phyloP scores from a whole-genome alignment of 2,888 invertebrate species.

The Lasioglossum figueresi region DNA sequence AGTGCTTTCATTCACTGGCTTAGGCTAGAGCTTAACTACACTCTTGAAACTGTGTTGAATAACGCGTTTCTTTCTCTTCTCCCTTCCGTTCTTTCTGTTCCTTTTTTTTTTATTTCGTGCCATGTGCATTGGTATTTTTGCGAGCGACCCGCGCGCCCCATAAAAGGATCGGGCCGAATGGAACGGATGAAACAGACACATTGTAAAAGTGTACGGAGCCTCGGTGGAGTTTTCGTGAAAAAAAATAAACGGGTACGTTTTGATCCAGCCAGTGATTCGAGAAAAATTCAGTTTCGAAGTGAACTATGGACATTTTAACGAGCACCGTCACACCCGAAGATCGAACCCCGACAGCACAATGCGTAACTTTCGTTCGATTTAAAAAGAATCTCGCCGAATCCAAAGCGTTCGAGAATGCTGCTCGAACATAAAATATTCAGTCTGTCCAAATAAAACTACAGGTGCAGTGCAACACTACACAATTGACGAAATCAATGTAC shows the following conservation, averaged over 20 bases:
- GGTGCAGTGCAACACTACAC: neutral
- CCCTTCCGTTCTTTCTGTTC: neutral
- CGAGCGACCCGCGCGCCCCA: neutral
- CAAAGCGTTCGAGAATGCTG: neutral
- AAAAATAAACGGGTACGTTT: neutral
- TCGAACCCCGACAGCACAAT: neutral
- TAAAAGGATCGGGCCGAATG: neutral
- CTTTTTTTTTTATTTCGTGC: neutral
- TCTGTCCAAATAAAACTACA: too few relatives aligned
- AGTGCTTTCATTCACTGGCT: slow-evolving; percentile 10
- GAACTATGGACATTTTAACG: slow-evolving; percentile 23
- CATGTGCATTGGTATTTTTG: neutral
- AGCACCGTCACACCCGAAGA: neutral
- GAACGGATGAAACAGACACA: slow-evolving; percentile 5
- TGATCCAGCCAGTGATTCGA: neutral
- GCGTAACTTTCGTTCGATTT: neutral
- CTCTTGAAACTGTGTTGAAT: slow-evolving; percentile 16
- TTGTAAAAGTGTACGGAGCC: neutral
- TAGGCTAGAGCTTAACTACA: slow-evolving; percentile 2
- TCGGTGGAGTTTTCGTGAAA: neutral
- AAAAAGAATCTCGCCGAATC: neutral
- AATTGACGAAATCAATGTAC: too few relatives aligned
- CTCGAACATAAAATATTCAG: neutral
- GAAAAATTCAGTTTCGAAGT: neutral
- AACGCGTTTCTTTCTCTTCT: slow-evolving; percentile 3